Evolutionary conservation across 2,797 vertebrate species (phyloP).

Genomic region (Epinephelus malabaricus): DNA sequence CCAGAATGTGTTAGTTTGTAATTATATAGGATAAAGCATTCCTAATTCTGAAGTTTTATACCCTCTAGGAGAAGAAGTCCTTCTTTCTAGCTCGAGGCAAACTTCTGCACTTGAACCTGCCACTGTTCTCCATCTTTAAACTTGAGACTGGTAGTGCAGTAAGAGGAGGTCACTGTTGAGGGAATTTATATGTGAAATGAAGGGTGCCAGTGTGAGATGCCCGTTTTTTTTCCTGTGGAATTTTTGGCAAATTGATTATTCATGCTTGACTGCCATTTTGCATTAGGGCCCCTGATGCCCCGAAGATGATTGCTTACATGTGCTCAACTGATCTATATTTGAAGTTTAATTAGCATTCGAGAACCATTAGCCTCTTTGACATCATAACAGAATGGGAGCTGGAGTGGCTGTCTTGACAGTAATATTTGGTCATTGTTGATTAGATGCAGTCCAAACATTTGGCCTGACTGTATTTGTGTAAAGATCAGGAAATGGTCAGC

Average conservation of each 20-base stretch:
- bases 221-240: constrained; percentile 13
- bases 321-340: constrained; percentile 67
- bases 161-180: constrained; percentile 11
- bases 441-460: constrained; percentile 40
- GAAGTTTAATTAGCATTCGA: constrained; percentile 71
- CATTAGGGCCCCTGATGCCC: constrained; percentile 48
- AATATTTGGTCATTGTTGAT: constrained; percentile 58
- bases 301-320: constrained; percentile 73
- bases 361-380: constrained; percentile 65
- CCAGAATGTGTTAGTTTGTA: not conserved
- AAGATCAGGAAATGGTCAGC: constrained; percentile 15
- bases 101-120: not conserved
- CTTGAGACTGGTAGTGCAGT: constrained; percentile 18
- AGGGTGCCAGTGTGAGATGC: constrained; percentile 30
- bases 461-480: constrained; percentile 22
- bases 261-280: constrained; percentile 53
- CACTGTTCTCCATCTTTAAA: constrained; percentile 15
- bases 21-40: not conserved
- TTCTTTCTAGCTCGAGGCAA: not conserved
- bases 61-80: not conserved
- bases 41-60: not conserved
- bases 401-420: constrained; percentile 32
- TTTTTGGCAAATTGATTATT: constrained; percentile 61
- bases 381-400: constrained; percentile 38
- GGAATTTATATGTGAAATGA: constrained; percentile 33